Evolutionary conservation across 2,797 vertebrate genomes (phyloP).

Genomic region (Pipistrellus pipistrellus): DNA sequence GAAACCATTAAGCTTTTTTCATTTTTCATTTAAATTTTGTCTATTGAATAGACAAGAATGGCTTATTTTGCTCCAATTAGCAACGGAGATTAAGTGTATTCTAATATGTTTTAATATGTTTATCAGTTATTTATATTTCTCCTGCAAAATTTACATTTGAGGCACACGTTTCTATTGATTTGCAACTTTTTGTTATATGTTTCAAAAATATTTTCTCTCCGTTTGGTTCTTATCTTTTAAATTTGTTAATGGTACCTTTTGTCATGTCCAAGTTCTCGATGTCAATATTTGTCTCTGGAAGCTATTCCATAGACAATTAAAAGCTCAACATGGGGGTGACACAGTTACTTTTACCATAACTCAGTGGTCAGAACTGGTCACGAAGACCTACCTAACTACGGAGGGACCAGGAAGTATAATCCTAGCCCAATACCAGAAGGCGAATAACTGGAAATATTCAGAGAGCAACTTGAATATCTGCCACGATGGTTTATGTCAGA

Average conservation of each 20-base stretch:
- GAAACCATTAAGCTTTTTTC: conserved; percentile 27
- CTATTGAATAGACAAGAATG: background rate
- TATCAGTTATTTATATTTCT: background rate
- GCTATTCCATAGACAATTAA: background rate
- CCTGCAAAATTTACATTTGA: conserved; percentile 9
- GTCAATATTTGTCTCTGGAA: conserved; percentile 25
- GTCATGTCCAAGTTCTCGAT: background rate
- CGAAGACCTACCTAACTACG: background rate
- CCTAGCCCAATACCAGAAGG: background rate
- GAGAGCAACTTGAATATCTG: background rate
- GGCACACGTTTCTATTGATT: conserved; percentile 3
- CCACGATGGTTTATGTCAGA: background rate
- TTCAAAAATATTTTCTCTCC: conserved; percentile 47
- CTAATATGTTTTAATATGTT: background rate
- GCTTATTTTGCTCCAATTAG: background rate
- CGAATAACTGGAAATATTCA: background rate
- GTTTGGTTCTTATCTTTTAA: conserved; percentile 37
- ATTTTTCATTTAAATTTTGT: background rate
- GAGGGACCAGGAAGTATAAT: background rate
- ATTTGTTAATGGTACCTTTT: background rate
- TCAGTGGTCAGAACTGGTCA: background rate
- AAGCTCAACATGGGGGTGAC: conserved; percentile 12
- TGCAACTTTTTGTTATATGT: conserved; percentile 5
- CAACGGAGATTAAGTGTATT: background rate
- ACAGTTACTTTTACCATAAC: background rate